Percentiles rank a stretch among this genome's conserved stretches.
Evolutionary conservation across 2,797 vertebrate species (phyloP).

Genomic region (Syndactyla subalaris): DNA sequence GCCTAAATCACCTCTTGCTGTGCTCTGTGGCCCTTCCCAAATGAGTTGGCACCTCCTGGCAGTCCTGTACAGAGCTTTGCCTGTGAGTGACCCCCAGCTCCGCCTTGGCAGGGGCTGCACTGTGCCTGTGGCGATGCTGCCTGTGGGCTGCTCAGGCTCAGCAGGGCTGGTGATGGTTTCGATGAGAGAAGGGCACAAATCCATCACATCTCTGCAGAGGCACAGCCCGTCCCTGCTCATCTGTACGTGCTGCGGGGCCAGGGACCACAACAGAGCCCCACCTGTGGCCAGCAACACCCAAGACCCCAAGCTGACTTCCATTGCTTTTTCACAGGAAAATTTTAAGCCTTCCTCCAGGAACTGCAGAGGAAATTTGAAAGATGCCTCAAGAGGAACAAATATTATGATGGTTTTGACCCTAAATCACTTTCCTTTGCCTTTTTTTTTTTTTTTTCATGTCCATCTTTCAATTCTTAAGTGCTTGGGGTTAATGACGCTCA

Average conservation of each 20-base stretch:
- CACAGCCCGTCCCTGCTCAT: not conserved
- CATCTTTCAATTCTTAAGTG: not conserved
- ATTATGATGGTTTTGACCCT: not conserved
- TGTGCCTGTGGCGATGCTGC: not conserved
- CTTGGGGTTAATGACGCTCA: not conserved
- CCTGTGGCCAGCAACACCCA: not conserved
- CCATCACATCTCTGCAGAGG: accelerated
- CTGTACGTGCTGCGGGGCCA: accelerated
- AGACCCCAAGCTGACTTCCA: not conserved
- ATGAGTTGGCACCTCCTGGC: not conserved
- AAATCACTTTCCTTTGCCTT: not conserved
- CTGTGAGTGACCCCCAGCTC: accelerated
- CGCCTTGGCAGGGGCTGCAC: not conserved
- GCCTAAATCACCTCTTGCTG: not conserved
- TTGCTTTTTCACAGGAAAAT: not conserved
- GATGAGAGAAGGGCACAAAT: not conserved
- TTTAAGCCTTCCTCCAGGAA: not conserved
- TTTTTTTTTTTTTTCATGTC: not conserved
- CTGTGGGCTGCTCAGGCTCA: not conserved
- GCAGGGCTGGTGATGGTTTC: accelerated
- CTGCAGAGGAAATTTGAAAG: not conserved
- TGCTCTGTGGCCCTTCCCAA: accelerated
- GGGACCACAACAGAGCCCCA: accelerated
- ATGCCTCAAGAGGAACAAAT: not conserved
- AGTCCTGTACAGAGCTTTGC: not conserved